Conservation (phyloP, 2,113 vertebrate species). For the Turdus rufiventris region DNA sequence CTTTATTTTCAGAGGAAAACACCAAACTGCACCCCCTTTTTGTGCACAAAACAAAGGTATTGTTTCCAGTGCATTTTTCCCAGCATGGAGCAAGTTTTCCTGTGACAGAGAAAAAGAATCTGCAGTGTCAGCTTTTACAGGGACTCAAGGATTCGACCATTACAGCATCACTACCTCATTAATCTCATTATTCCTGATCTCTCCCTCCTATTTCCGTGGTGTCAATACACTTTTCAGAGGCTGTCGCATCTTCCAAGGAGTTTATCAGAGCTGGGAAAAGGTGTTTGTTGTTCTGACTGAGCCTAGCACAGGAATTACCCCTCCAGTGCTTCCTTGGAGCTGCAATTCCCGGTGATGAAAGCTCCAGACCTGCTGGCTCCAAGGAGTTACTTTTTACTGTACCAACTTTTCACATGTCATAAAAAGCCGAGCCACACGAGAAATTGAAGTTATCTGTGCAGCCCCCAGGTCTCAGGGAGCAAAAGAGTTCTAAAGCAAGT, state of each 20-base stretch:
- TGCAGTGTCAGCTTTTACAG: neutral
- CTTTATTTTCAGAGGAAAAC: neutral
- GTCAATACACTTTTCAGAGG: neutral
- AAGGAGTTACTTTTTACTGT: constrained; percentile 13
- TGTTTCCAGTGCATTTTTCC: neutral
- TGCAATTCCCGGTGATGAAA: neutral
- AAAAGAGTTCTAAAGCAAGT: constrained; percentile 17
- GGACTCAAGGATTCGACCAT: neutral
- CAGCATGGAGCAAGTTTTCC: neutral
- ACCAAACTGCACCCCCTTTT: neutral
- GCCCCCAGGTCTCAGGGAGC: constrained; percentile 17
- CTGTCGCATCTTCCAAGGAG: neutral
- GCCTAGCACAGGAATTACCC: neutral
- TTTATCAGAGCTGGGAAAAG: neutral
- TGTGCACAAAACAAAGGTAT: fast-evolving
- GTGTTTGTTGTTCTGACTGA: neutral
- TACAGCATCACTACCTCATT: neutral
- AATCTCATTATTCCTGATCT: neutral
- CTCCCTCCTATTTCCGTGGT: neutral
- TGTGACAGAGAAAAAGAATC: neutral
- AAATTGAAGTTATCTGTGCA: neutral
- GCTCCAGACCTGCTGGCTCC: constrained; percentile 63
- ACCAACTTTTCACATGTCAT: constrained; percentile 27
- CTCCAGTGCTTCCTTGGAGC: neutral
- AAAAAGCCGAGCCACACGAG: neutral